phyloP scores from a whole-genome alignment of 2,888 invertebrate genomes.

The Tetragonula carbonaria region DNA sequence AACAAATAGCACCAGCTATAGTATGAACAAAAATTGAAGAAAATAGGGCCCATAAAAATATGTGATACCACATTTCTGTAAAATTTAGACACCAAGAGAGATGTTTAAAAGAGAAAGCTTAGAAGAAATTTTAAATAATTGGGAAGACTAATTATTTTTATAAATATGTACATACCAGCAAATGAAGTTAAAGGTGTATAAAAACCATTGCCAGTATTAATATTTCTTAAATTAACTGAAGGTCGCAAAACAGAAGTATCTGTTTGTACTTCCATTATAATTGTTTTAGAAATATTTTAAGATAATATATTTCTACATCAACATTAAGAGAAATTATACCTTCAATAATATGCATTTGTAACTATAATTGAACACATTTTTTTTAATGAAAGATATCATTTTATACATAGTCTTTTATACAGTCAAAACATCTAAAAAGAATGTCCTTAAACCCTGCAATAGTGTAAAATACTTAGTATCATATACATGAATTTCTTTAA shows the following conservation, averaged over 20 bases:
- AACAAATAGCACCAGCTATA: slow-evolving; percentile 95
- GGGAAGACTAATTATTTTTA: slow-evolving; percentile 3
- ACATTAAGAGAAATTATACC: slow-evolving; percentile 11
- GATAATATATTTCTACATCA: neutral
- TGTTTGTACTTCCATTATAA: slow-evolving; percentile 60
- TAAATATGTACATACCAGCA: slow-evolving; percentile 71
- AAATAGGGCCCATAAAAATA: slow-evolving; percentile 97
- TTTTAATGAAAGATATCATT: slow-evolving; percentile 1
- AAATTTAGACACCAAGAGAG: slow-evolving; percentile 81
- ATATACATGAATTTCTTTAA: neutral
- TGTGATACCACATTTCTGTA: slow-evolving; percentile 98
- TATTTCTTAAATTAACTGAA: slow-evolving; percentile 63
- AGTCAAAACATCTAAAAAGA: slow-evolving; percentile 9
- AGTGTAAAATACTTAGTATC: neutral
- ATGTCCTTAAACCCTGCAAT: slow-evolving; percentile 9
- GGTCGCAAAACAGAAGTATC: slow-evolving; percentile 54
- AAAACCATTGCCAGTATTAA: slow-evolving; percentile 70
- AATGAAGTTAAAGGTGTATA: slow-evolving; percentile 79
- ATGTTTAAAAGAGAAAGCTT: neutral
- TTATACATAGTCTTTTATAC: slow-evolving; percentile 1
- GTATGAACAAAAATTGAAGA: slow-evolving; percentile 97
- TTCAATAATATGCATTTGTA: slow-evolving; percentile 15
- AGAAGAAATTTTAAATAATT: neutral
- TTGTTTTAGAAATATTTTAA: slow-evolving; percentile 28
- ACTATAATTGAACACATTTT: slow-evolving; percentile 2